Conservation (phyloP, 2,797 vertebrate species). For the Pseudomugil tenellus region DNA sequence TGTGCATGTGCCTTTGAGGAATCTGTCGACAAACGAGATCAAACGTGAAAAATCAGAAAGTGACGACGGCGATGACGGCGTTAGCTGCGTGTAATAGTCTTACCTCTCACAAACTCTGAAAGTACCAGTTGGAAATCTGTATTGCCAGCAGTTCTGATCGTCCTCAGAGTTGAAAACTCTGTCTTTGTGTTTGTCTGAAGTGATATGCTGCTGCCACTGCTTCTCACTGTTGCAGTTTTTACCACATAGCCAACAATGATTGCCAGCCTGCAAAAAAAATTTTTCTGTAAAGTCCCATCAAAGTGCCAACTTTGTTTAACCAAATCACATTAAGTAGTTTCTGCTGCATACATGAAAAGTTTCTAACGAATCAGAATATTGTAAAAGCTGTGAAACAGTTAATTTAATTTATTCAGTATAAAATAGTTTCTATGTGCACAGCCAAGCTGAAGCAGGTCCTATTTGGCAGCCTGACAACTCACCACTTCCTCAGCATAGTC, state of each 20-base stretch:
- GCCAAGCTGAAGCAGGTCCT: neutral
- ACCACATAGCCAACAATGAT: slow-evolving; percentile 98
- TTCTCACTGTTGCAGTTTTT: slow-evolving; percentile 99
- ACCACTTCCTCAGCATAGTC: slow-evolving; percentile 94
- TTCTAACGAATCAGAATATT: neutral
- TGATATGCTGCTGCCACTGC: slow-evolving; percentile 99
- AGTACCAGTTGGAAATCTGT: slow-evolving; percentile 95
- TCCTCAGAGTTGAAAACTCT: slow-evolving; percentile 97
- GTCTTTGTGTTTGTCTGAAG: slow-evolving; percentile 98
- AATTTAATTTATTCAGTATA: neutral
- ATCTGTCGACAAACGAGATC: slow-evolving; percentile 77
- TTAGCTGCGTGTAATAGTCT: slow-evolving; percentile 23
- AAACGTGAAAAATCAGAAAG: slow-evolving; percentile 10
- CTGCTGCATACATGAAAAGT: neutral
- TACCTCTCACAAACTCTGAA: slow-evolving; percentile 96
- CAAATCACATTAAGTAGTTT: neutral
- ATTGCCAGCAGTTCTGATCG: slow-evolving; percentile 98
- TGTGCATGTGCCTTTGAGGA: slow-evolving; percentile 87
- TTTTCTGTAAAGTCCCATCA: neutral
- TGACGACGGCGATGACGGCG: neutral
- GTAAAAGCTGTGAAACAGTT: neutral
- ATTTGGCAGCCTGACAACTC: slow-evolving; percentile 34
- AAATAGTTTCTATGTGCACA: neutral
- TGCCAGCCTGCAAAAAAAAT: slow-evolving; percentile 86
- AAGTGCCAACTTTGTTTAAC: neutral